phyloP scores from a whole-genome alignment of 2,113 vertebrate genomes.

The Hippoglossus stenolepis region DNA sequence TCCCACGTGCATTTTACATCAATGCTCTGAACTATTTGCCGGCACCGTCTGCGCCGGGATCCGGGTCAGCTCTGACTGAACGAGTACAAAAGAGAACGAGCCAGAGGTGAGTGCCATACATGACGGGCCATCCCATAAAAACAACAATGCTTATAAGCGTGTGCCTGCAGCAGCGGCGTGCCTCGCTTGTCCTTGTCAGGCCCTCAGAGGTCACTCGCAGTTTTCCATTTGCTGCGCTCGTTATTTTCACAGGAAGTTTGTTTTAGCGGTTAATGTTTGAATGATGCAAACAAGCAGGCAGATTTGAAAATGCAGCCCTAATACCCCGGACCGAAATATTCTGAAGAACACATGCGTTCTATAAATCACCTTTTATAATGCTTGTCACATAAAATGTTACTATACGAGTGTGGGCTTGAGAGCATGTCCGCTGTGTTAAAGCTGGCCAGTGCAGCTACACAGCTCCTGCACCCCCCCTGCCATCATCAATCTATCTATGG shows the following conservation, averaged over 20 bases:
- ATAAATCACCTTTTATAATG: conserved; percentile 85
- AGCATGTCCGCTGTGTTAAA: conserved; percentile 74
- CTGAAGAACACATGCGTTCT: conserved; percentile 73
- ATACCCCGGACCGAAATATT: conserved; percentile 48
- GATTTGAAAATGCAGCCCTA: conserved; percentile 70
- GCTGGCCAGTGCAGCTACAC: conserved; percentile 59
- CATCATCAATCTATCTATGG: conserved; percentile 79
- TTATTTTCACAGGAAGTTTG: conserved; percentile 79
- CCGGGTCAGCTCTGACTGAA: conserved; percentile 24
- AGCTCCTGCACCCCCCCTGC: conserved; percentile 31
- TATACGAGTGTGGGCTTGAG: conserved; percentile 71
- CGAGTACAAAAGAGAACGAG: conserved; percentile 24
- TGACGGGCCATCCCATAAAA: conserved; percentile 60
- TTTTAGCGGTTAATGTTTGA: conserved; percentile 61
- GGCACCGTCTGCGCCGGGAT: background rate
- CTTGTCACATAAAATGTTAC: conserved; percentile 85
- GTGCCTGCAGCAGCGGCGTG: conserved; percentile 2
- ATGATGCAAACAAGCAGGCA: conserved; percentile 60
- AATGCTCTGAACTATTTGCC: conserved; percentile 15
- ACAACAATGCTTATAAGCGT: conserved; percentile 50
- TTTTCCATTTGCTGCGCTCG: conserved; percentile 65
- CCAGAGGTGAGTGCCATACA: conserved; percentile 54
- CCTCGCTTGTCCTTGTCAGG: conserved; percentile 51
- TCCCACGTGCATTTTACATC: conserved; percentile 4
- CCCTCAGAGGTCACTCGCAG: conserved; percentile 50